Conservation (phyloP, 2,113 vertebrate genomes). For the Chamaetylas fuelleborni region DNA sequence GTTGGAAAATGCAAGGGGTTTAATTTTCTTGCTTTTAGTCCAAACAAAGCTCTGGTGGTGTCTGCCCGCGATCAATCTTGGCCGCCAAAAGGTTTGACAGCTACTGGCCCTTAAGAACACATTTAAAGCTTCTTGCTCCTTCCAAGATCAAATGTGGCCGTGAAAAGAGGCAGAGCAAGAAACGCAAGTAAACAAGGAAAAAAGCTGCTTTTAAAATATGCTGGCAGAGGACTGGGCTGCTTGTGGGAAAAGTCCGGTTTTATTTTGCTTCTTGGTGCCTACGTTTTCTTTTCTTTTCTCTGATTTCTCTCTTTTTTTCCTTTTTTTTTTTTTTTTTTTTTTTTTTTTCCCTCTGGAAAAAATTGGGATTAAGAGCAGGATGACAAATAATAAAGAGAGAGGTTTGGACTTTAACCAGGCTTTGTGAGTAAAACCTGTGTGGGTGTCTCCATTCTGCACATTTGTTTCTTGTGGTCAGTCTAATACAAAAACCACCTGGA, state of each 20-base stretch:
- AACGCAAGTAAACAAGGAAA: slow-evolving; percentile 81
- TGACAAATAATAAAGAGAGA: slow-evolving; percentile 52
- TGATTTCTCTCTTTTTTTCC: background rate
- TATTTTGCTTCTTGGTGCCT: slow-evolving; percentile 22
- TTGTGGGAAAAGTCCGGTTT: slow-evolving; percentile 54
- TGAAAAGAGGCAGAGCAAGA: slow-evolving; percentile 82
- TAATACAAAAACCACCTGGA: slow-evolving; percentile 80
- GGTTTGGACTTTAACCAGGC: slow-evolving; percentile 62
- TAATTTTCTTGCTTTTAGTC: slow-evolving; percentile 97
- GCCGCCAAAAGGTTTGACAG: slow-evolving; percentile 98
- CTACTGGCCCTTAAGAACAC: slow-evolving; percentile 97
- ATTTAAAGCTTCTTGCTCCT: slow-evolving; percentile 93
- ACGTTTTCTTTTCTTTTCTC: background rate
- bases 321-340: background rate
- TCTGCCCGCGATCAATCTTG: slow-evolving; percentile 96
- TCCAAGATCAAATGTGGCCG: slow-evolving; percentile 89
- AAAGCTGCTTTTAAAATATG: slow-evolving; percentile 67
- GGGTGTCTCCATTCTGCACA: slow-evolving; percentile 87
- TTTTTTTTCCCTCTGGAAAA: slow-evolving; percentile 38
- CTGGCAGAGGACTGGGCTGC: slow-evolving; percentile 50
- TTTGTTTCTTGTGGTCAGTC: slow-evolving; percentile 59
- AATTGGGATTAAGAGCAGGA: slow-evolving; percentile 44
- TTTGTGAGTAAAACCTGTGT: slow-evolving; percentile 89
- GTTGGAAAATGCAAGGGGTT: slow-evolving; percentile 77
- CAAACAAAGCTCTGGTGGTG: slow-evolving; percentile 97